These are phyloP conservation scores for Phylloscopus whistleri DNA, from an alignment of 2,113 vertebrate genomes.

Conservation along the genomic window DNA sequence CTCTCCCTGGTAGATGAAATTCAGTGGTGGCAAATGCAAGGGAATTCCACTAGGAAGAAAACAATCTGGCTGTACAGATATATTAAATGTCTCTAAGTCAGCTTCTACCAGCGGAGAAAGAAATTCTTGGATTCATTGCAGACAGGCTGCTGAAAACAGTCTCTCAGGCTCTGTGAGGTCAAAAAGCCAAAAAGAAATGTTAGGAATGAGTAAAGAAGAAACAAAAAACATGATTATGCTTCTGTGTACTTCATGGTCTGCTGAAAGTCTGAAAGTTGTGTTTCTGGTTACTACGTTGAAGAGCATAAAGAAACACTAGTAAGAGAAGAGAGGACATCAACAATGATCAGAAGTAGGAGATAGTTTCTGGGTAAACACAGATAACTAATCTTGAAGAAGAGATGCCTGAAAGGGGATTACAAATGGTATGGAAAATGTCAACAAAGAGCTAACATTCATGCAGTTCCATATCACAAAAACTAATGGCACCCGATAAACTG, in stretches of 20 bases:
- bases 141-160: neutral
- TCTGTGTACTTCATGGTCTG: neutral
- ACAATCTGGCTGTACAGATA: neutral
- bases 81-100: neutral
- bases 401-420: neutral
- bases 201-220: constrained; percentile 37
- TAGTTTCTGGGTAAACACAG: neutral
- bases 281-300: neutral
- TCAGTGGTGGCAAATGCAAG: neutral
- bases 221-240: neutral
- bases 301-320: neutral
- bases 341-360: constrained; percentile 1
- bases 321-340: neutral
- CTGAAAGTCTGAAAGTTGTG: constrained; percentile 10
- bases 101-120: neutral
- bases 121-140: neutral
- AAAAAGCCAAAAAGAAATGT: constrained; percentile 37
- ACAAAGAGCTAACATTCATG: neutral
- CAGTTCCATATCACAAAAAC: neutral
- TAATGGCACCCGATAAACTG: neutral
- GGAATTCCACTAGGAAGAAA: neutral
- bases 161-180: neutral
- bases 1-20: neutral
- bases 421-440: constrained; percentile 10
- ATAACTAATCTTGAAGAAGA: neutral